A percentile compares a stretch with the other conserved stretches of the same genome.
These are phyloP conservation scores for Hymenopus coronatus DNA, from an alignment of 2,888 invertebrate species.

Conservation along the genomic window DNA sequence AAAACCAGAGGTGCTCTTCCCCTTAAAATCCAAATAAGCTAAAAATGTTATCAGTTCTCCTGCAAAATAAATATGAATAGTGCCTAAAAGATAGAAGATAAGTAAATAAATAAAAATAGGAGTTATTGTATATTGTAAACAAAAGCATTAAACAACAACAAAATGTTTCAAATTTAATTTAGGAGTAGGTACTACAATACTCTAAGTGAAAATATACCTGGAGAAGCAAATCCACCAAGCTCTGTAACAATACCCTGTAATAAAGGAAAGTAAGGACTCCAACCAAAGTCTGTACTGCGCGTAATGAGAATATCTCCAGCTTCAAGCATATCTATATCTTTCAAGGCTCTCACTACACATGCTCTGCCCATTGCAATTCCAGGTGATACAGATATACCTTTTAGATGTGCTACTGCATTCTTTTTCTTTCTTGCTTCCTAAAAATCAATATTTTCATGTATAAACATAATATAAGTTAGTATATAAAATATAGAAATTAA, in stretches of 20 bases:
- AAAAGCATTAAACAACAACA: too few relatives aligned
- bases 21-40: too few relatives aligned
- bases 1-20: too few relatives aligned
- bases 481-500: neutral
- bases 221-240: slow-evolving; percentile 77
- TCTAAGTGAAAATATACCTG: slow-evolving; percentile 53
- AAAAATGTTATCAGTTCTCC: too few relatives aligned
- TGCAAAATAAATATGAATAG: too few relatives aligned
- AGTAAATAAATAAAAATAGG: too few relatives aligned
- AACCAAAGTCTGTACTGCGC: slow-evolving; percentile 75
- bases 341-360: slow-evolving; percentile 66
- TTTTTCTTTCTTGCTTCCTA: neutral
- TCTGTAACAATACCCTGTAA: slow-evolving; percentile 77
- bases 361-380: slow-evolving; percentile 67
- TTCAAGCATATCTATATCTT: slow-evolving; percentile 58
- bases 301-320: slow-evolving; percentile 75
- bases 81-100: too few relatives aligned
- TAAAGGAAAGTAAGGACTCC: slow-evolving; percentile 82
- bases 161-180: too few relatives aligned
- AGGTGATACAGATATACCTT: slow-evolving; percentile 69
- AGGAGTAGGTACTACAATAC: too few relatives aligned
- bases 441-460: neutral
- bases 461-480: neutral
- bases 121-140: too few relatives aligned
- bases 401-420: slow-evolving; percentile 38